phyloP scores from a whole-genome alignment of 2,797 vertebrate species.

The Cuculus canorus region DNA sequence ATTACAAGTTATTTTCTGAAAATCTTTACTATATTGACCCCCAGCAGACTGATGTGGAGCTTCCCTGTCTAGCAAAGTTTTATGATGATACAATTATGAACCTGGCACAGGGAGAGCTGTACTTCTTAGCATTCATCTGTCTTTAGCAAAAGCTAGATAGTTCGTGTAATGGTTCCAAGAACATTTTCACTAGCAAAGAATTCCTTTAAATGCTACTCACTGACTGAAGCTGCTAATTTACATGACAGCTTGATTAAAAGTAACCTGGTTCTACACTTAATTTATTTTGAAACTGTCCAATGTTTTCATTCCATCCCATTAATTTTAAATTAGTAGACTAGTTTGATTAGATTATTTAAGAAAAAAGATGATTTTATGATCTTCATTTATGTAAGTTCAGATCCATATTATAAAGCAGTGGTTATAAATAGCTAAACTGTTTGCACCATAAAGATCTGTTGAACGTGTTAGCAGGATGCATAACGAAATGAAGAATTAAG shows the following conservation, averaged over 20 bases:
- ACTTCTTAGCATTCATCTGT: background rate
- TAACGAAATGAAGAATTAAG: background rate
- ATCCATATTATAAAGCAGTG: background rate
- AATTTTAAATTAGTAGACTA: background rate
- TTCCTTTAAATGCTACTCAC: conserved; percentile 22
- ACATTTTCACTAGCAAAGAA: background rate
- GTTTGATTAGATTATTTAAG: conserved; percentile 14
- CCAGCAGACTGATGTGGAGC: too few relatives aligned
- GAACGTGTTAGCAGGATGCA: background rate
- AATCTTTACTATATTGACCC: too few relatives aligned
- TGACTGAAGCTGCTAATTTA: background rate
- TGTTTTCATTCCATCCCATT: background rate
- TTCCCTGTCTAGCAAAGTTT: background rate
- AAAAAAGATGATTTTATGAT: background rate
- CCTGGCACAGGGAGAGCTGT: background rate
- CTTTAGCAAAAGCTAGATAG: background rate
- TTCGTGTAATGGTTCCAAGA: background rate
- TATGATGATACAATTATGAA: rapidly evolving
- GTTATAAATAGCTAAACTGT: background rate
- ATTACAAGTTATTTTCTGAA: background rate
- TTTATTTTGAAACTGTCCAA: conserved; percentile 45
- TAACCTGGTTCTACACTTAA: conserved; percentile 46
- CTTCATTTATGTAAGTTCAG: background rate
- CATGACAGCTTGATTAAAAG: conserved; percentile 39
- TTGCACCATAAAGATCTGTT: background rate